Conservation (phyloP, 1,140 invertebrate genomes). For the Drosophila baimaii region DNA sequence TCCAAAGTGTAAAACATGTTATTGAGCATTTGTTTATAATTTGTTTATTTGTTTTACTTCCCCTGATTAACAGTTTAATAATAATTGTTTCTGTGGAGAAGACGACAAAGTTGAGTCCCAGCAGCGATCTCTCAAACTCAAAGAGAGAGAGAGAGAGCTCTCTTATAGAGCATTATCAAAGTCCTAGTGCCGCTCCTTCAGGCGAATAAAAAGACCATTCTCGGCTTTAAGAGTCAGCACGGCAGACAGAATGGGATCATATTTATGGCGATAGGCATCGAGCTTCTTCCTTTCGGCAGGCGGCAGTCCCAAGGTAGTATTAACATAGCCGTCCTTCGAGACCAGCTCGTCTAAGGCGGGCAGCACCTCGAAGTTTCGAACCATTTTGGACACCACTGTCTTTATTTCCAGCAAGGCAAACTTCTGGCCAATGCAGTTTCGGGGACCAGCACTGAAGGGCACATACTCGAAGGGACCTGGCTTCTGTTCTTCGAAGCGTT, state of each 20-base stretch:
- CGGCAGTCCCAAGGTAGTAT: constrained; percentile 58
- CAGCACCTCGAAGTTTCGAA: constrained; percentile 79
- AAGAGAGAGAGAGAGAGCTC: neutral
- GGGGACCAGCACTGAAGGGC: constrained; percentile 86
- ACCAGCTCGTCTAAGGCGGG: constrained; percentile 69
- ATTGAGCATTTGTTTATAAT: constrained; percentile 8
- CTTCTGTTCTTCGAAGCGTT: constrained; percentile 87
- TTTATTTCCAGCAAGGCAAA: constrained; percentile 85
- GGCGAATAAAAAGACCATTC: constrained; percentile 68
- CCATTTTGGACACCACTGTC: constrained; percentile 84
- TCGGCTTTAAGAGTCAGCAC: constrained; percentile 78
- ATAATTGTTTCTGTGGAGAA: constrained; percentile 17
- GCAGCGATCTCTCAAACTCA: neutral
- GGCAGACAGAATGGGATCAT: constrained; percentile 72
- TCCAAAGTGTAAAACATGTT: constrained; percentile 5
- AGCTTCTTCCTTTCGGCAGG: constrained; percentile 30
- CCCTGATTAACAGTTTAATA: constrained; percentile 16
- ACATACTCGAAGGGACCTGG: constrained; percentile 85
- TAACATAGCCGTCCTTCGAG: constrained; percentile 69
- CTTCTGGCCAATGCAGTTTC: constrained; percentile 84
- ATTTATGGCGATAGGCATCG: constrained; percentile 61
- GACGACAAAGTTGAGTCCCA: neutral
- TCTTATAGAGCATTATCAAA: too few relatives aligned
- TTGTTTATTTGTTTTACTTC: constrained; percentile 10
- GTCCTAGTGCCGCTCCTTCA: constrained; percentile 51